Evolutionary conservation across 2,113 vertebrate species (phyloP).

Genomic region (Rhegmatorhina hoffmannsi): DNA sequence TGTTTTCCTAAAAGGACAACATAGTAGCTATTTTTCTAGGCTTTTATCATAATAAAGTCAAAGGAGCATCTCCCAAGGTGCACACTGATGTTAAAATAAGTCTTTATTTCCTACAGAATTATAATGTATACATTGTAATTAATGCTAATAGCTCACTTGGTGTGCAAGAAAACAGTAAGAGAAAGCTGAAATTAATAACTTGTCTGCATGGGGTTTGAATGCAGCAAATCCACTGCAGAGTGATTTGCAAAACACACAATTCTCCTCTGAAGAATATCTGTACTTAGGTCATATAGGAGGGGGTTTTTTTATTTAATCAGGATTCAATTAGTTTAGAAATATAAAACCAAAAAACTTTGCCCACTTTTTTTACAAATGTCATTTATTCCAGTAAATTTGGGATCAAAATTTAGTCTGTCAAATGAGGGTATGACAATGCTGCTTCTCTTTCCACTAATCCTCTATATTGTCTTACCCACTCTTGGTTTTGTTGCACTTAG

Average conservation of each 20-base stretch:
- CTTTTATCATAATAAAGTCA: not conserved
- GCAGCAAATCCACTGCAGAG: not conserved
- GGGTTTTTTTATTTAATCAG: not conserved
- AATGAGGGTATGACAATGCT: not conserved
- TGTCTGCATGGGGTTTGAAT: not conserved
- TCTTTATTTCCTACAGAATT: not conserved
- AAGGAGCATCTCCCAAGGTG: not conserved
- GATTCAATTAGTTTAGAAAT: not conserved
- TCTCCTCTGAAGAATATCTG: not conserved
- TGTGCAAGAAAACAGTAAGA: not conserved
- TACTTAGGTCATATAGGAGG: fast-evolving
- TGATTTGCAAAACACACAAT: not conserved
- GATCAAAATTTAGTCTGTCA: not conserved
- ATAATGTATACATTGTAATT: not conserved
- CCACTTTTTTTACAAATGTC: not conserved
- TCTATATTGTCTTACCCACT: not conserved
- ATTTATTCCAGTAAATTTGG: not conserved
- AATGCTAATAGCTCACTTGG: not conserved
- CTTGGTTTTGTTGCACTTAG: not conserved
- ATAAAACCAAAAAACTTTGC: not conserved
- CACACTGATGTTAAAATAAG: not conserved
- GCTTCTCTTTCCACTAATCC: not conserved
- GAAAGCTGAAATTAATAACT: not conserved
- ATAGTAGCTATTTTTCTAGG: not conserved
- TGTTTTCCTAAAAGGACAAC: not conserved